Evolutionary conservation across 2,888 invertebrate genomes (phyloP).

Genomic region (Thalpophila matura): DNA sequence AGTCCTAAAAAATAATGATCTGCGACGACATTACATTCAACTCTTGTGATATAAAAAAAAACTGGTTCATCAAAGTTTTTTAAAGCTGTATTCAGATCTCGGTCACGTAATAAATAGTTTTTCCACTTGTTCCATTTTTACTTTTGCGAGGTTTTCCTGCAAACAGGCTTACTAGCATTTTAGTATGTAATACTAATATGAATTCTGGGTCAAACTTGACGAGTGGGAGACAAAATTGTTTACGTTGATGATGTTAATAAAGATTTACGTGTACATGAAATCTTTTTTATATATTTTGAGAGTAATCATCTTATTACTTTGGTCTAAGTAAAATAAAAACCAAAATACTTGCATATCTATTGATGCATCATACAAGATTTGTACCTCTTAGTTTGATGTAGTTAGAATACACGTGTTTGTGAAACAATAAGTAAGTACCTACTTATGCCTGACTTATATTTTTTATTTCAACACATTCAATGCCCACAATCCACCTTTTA

Average conservation of each 20-base stretch:
- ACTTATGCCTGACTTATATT: conserved; percentile 13
- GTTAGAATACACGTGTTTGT: not conserved
- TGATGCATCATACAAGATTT: too few relatives aligned
- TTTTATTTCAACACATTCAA: conserved; percentile 27
- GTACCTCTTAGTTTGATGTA: not conserved
- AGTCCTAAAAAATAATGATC: conserved; percentile 18
- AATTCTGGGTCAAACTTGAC: conserved; percentile 20
- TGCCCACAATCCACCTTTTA: conserved; percentile 15
- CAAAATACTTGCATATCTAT: too few relatives aligned
- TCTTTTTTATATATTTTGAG: not conserved
- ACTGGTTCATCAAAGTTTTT: conserved; percentile 31
- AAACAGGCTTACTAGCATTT: conserved; percentile 19
- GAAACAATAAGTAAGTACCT: not conserved
- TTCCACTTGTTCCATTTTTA: conserved; percentile 49
- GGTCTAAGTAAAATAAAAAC: too few relatives aligned
- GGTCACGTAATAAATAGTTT: conserved; percentile 57
- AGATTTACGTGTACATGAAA: conserved; percentile 9
- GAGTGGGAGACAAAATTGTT: not conserved
- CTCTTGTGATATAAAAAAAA: conserved; percentile 13
- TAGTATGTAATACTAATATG: conserved; percentile 17
- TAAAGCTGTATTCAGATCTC: conserved; percentile 42
- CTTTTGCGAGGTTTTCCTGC: conserved; percentile 31
- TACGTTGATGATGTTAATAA: conserved; percentile 2
- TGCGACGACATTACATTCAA: not conserved
- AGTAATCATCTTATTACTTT: too few relatives aligned